Conservation (phyloP, 2,888 invertebrate genomes). For the Nymphalis c-album region DNA sequence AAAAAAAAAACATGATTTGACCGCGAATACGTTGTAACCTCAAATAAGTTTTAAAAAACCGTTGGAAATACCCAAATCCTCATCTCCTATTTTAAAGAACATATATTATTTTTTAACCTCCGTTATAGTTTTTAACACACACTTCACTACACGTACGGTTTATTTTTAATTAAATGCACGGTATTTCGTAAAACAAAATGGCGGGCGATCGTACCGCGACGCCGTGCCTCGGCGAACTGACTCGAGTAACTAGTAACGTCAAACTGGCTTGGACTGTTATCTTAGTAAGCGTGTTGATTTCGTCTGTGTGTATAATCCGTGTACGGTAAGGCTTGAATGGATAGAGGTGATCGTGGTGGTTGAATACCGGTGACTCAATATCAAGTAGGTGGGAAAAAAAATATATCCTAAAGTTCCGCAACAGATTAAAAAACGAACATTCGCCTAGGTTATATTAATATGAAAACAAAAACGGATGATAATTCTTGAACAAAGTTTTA, state of each 20-base stretch:
- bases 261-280: conserved; percentile 64
- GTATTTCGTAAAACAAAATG: conserved; percentile 62
- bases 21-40: conserved; percentile 56
- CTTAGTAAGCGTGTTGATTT: conserved; percentile 49
- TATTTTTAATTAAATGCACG: conserved; percentile 66
- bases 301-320: conserved; percentile 38
- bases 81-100: conserved; percentile 34
- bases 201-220: conserved; percentile 70
- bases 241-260: conserved; percentile 64
- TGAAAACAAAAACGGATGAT: neutral
- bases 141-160: conserved; percentile 70
- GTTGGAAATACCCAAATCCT: conserved; percentile 62
- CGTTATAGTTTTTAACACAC: conserved; percentile 53
- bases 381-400: conserved; percentile 54
- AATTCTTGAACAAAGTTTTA: too few relatives aligned
- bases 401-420: conserved; percentile 17
- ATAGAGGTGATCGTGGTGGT: conserved; percentile 43
- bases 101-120: conserved; percentile 42
- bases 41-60: conserved; percentile 50
- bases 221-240: conserved; percentile 79
- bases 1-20: conserved; percentile 52
- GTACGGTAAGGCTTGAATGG: conserved; percentile 66
- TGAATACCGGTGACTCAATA: conserved; percentile 53
- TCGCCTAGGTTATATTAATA: neutral
- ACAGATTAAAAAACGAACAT: conserved; percentile 2